Percentiles rank a stretch among this genome's conserved stretches.
These are phyloP conservation scores for Nycteola revayana DNA, from an alignment of 2,888 invertebrate genomes.

Conservation along the genomic window DNA sequence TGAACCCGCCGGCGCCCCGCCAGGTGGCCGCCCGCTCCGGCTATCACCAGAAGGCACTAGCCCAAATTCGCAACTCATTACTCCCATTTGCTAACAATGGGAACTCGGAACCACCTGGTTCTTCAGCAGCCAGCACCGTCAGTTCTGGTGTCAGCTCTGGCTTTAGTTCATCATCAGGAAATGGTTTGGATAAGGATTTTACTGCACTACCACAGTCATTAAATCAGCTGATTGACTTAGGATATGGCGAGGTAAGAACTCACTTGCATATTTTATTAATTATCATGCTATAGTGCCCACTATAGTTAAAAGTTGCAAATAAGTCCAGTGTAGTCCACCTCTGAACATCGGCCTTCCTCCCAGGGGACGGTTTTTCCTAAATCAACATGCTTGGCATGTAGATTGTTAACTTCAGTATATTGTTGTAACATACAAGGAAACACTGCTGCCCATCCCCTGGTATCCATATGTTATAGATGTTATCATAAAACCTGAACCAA, in stretches of 20 bases:
- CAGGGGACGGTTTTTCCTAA: too few species aligned
- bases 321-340: too few species aligned
- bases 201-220: constrained; percentile 84
- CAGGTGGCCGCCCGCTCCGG: constrained; percentile 87
- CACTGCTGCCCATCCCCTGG: too few species aligned
- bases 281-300: too few species aligned
- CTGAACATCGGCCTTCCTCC: too few species aligned
- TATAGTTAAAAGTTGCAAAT: too few species aligned
- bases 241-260: constrained; percentile 86
- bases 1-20: constrained; percentile 84
- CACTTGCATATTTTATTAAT: neutral
- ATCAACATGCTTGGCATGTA: too few species aligned
- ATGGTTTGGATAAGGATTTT: constrained; percentile 84
- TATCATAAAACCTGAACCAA: too few species aligned
- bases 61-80: constrained; percentile 91
- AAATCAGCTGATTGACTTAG: constrained; percentile 86
- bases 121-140: constrained; percentile 89
- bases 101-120: constrained; percentile 84
- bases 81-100: constrained; percentile 89
- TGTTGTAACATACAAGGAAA: too few species aligned
- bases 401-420: too few species aligned
- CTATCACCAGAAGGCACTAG: constrained; percentile 93
- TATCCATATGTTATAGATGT: too few species aligned
- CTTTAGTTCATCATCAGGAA: constrained; percentile 81
- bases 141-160: constrained; percentile 82